Base-by-base conservation (phyloP, 2,888 invertebrate species). In the Poecilobothrus nobilitatus region DNA sequence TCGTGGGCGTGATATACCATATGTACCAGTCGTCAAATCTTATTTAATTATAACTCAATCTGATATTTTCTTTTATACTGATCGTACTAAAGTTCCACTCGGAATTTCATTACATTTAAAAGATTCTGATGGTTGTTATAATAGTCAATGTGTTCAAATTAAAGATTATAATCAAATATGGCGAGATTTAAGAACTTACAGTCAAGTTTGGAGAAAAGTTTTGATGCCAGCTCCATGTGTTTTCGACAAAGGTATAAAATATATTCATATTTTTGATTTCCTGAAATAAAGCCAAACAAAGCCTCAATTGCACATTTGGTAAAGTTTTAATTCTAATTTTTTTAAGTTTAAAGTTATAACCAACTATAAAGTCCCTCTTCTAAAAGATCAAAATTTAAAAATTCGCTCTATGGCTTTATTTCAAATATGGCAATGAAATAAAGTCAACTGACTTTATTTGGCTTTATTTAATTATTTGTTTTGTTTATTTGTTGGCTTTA, bases 1-100 rank as follows among this genome's bases (percentile, higher is more conserved):
- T 21, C 86, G 95, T n/a, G 95, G 94, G 0, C 84, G 87, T 69
- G 95, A 96, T 82, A 85, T 93, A 72, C 90, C 90, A 0, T 89
- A 88, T 78, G 91, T 90, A 1, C 94, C 95, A 0, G 88, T 92
- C 21, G 83, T 94, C 10, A 88, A 89, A 77, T 87, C 92, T 5
- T 94, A 92, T 78, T 85, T 89, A 1, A 82, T 92, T 63, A 79
- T 94, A 64, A 89, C 88, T 69, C 82, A 84, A 71, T 82, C 85
- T 6, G 86, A 88, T 68, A 83, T 92, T 34, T 85, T 87, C 74
- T 84, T 93, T 37, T 94, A 91, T 76, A 87, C 90, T 7, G 88
- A 91, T 62, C 84, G 84, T 10, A 84, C 84, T 1, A 92, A 91
- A 79, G 83, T 92, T 27, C 82, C 83, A 18, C 80, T 85, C 73